Evolutionary conservation across 1,140 invertebrate species (phyloP).

Genomic region (Cydia amplana): DNA sequence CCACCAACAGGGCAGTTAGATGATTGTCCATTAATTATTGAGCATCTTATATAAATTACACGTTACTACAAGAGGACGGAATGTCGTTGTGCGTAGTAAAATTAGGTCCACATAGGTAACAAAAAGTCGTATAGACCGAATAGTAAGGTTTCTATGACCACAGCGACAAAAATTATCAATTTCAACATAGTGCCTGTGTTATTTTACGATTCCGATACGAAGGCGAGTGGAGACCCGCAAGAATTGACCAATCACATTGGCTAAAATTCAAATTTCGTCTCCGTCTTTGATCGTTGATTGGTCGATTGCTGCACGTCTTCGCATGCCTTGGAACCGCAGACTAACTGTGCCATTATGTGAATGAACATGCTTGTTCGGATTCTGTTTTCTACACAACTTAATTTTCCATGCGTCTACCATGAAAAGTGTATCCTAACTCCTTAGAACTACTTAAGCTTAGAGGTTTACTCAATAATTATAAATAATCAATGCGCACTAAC

Average conservation of each 20-base stretch:
- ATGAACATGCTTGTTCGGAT: not conserved
- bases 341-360: constrained; percentile 2
- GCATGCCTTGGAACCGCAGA: not conserved
- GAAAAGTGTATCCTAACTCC: constrained; percentile 4
- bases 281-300: not conserved
- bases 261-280: not conserved
- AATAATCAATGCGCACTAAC: constrained; percentile 9
- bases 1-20: no score
- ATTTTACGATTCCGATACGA: not conserved
- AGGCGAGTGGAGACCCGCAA: not conserved
- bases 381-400: constrained; percentile 12
- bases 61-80: not conserved
- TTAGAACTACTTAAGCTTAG: constrained; percentile 14
- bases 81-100: not conserved
- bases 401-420: constrained; percentile 25
- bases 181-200: not conserved
- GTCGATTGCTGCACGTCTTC: not conserved
- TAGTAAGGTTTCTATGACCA: not conserved
- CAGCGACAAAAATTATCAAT: not conserved
- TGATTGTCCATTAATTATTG: no score
- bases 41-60: no score
- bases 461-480: constrained; percentile 16
- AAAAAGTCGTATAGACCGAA: not conserved
- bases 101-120: not conserved
- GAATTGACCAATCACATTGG: not conserved